A percentile compares a stretch with the other conserved stretches of the same genome.
Conservation (phyloP, 2,797 vertebrate species). For the Gephyroberyx darwinii region DNA sequence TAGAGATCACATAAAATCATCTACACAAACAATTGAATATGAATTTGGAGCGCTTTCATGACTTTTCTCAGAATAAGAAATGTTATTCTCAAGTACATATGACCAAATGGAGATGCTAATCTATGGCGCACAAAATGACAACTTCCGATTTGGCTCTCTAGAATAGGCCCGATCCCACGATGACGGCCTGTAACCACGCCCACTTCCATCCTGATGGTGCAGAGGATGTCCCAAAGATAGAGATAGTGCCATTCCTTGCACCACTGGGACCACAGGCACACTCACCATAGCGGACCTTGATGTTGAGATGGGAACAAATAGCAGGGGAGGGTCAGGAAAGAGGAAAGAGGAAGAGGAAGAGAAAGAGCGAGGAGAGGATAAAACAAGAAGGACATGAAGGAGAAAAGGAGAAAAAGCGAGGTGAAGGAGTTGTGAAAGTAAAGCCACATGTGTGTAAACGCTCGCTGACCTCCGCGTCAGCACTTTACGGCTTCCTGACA, state of each 20-base stretch:
- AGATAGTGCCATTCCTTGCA: background rate
- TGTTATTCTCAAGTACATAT: too few relatives aligned
- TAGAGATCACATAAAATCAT: background rate
- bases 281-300: slow-evolving; percentile 7
- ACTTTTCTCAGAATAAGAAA: background rate
- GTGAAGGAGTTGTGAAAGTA: slow-evolving; percentile 74
- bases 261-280: background rate
- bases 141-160: slow-evolving; percentile 26
- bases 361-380: slow-evolving; percentile 17
- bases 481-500: slow-evolving; percentile 82
- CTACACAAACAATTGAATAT: background rate
- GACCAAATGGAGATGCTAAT: too few relatives aligned
- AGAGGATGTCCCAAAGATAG: background rate
- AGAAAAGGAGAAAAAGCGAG: slow-evolving; percentile 51
- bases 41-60: slow-evolving; percentile 1
- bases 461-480: slow-evolving; percentile 79
- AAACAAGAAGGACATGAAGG: slow-evolving; percentile 42
- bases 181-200: too few relatives aligned
- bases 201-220: background rate
- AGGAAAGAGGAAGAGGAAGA: slow-evolving; percentile 39
- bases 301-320: slow-evolving; percentile 20
- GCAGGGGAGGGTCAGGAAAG: slow-evolving; percentile 8
- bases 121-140: slow-evolving; percentile 21
- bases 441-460: slow-evolving; percentile 81
- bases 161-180: too few relatives aligned